Conservation (phyloP, 2,797 vertebrate species). For the Yasuhikotakia modesta region DNA sequence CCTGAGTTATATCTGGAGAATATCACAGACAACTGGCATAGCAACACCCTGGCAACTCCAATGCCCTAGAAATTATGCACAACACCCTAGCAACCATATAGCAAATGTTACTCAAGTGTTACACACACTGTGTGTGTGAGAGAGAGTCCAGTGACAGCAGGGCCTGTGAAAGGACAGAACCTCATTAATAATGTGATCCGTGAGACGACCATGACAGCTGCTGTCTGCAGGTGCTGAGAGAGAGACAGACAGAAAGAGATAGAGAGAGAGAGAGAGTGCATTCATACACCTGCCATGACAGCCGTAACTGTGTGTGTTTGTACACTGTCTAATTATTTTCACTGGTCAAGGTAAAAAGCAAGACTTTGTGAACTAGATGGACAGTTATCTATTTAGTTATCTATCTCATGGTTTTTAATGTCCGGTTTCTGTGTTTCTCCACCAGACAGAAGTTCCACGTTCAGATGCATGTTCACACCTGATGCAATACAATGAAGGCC, state of each 20-base stretch:
- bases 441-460: not conserved
- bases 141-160: conserved; percentile 32
- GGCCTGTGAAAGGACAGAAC: conserved; percentile 37
- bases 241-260: not conserved
- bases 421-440: conserved; percentile 1
- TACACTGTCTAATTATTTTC: no score
- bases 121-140: no score
- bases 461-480: not conserved
- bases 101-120: no score
- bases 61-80: no score
- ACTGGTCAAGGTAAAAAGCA: no score
- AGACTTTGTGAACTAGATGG: no score
- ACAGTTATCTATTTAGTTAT: no score
- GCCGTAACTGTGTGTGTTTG: no score
- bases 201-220: conserved; percentile 48
- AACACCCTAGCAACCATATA: not conserved
- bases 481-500: conserved; percentile 39
- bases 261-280: conserved; percentile 15
- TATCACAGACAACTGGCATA: not conserved
- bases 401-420: no score
- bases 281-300: no score
- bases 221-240: conserved; percentile 48
- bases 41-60: not conserved
- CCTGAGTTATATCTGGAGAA: not conserved
- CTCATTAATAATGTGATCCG: conserved; percentile 44